Conservation (phyloP, 2,888 invertebrate species). For the Drosophila kanekoi region DNA sequence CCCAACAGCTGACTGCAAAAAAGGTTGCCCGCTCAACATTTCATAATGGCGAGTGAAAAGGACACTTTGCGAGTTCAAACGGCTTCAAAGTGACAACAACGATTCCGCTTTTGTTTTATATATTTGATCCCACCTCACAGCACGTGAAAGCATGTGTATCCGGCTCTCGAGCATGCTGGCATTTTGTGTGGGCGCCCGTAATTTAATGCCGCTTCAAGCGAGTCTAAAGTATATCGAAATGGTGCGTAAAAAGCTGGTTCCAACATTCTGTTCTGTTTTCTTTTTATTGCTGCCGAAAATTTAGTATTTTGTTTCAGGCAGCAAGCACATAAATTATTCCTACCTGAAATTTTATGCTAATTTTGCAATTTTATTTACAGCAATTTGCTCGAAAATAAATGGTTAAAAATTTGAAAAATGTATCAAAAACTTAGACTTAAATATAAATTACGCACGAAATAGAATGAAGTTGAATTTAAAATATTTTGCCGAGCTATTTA, state of each 20-base stretch:
- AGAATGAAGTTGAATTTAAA: too few relatives aligned
- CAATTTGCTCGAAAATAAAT: conserved; percentile 15
- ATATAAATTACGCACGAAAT: background rate
- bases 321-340: conserved; percentile 45
- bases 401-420: too few relatives aligned
- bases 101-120: conserved; percentile 65
- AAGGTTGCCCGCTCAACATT: conserved; percentile 56
- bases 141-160: conserved; percentile 19
- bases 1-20: conserved; percentile 17
- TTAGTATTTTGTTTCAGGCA: conserved; percentile 31
- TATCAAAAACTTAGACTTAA: background rate
- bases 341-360: conserved; percentile 39
- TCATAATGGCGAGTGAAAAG: conserved; percentile 65
- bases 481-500: background rate
- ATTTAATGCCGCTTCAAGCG: conserved; percentile 64
- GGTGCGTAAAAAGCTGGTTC: conserved; percentile 32
- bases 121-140: conserved; percentile 58
- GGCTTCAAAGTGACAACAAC: conserved; percentile 70
- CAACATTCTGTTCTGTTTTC: background rate
- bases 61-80: conserved; percentile 67
- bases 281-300: conserved; percentile 48
- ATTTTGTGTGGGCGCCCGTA: conserved; percentile 40
- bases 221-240: conserved; percentile 45
- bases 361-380: conserved; percentile 24
- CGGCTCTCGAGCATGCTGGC: conserved; percentile 5